Percentiles rank a stretch among this genome's conserved stretches.
Conservation (phyloP, 2,888 invertebrate genomes). For the Andricus quercusramuli region DNA sequence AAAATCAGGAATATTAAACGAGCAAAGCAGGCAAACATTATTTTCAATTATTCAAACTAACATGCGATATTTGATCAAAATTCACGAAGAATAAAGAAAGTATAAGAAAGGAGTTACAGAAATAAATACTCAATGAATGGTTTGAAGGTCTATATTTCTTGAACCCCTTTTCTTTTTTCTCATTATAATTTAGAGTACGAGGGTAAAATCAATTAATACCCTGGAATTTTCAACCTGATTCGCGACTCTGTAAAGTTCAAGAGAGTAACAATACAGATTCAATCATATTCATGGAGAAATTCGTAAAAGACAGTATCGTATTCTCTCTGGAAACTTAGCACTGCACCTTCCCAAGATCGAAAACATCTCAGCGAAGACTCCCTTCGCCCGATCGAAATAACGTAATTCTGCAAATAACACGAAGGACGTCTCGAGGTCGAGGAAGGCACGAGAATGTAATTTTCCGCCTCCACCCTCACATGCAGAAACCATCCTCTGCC, state of each 20-base stretch:
- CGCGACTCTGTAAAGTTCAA: no score
- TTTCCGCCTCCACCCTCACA: not conserved
- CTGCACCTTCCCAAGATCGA: not conserved
- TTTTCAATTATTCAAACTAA: no score
- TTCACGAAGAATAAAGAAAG: no score
- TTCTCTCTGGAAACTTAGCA: not conserved
- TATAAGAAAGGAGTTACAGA: no score
- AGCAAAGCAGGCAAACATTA: no score
- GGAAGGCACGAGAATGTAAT: constrained; percentile 1
- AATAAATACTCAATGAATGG: no score
- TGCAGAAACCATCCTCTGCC: not conserved
- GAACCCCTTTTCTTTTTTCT: no score
- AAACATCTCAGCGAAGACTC: not conserved
- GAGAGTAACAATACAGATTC: not conserved
- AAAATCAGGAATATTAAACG: not conserved
- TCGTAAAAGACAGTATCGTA: not conserved
- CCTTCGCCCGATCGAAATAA: constrained; percentile 11
- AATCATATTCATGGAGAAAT: not conserved
- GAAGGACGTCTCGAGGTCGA: constrained; percentile 14
- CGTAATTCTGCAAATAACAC: constrained; percentile 14
- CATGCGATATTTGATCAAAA: no score
- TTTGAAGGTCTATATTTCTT: no score
- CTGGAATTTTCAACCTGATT: no score
- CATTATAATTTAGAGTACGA: no score
- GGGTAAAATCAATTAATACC: no score